Evolutionary conservation across 2,888 invertebrate genomes (phyloP).

Genomic region (Diarsia rubi): DNA sequence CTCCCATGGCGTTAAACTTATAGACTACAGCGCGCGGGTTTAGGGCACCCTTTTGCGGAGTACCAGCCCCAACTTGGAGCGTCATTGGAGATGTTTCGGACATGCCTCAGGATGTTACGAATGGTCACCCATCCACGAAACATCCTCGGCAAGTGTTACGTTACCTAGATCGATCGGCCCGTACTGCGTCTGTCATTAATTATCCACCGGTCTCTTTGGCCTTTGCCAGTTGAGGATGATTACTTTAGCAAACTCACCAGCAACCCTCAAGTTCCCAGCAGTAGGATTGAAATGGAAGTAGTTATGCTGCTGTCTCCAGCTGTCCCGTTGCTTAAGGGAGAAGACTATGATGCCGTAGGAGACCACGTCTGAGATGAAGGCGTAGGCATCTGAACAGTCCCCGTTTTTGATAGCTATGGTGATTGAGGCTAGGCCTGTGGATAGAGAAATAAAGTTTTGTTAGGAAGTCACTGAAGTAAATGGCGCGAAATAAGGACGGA

Average conservation of each 20-base stretch:
- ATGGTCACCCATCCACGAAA: too few relatives aligned
- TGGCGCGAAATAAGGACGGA: background rate
- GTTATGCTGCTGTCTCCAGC: constrained; percentile 94
- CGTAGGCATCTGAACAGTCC: constrained; percentile 92
- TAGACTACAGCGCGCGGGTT: too few relatives aligned
- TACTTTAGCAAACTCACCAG: constrained; percentile 78
- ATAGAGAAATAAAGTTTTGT: background rate
- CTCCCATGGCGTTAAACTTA: too few relatives aligned
- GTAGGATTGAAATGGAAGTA: constrained; percentile 94
- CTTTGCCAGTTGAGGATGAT: too few relatives aligned
- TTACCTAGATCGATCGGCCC: too few relatives aligned
- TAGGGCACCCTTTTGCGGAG: too few relatives aligned
- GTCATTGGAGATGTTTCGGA: too few relatives aligned
- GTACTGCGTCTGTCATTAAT: too few relatives aligned
- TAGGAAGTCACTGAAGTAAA: background rate
- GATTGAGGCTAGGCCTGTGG: constrained; percentile 92
- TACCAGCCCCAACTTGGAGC: too few relatives aligned
- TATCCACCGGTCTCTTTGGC: too few relatives aligned
- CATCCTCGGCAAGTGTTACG: too few relatives aligned
- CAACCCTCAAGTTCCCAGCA: constrained; percentile 92
- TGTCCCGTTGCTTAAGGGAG: constrained; percentile 91
- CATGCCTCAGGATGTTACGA: too few relatives aligned
- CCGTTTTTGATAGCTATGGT: constrained; percentile 92
- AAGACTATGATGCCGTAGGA: constrained; percentile 92
- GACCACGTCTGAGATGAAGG: constrained; percentile 93